Percentiles rank a stretch among this genome's conserved stretches.
Evolutionary conservation across 2,113 vertebrate species (phyloP).

Genomic region (Origma solitaria): DNA sequence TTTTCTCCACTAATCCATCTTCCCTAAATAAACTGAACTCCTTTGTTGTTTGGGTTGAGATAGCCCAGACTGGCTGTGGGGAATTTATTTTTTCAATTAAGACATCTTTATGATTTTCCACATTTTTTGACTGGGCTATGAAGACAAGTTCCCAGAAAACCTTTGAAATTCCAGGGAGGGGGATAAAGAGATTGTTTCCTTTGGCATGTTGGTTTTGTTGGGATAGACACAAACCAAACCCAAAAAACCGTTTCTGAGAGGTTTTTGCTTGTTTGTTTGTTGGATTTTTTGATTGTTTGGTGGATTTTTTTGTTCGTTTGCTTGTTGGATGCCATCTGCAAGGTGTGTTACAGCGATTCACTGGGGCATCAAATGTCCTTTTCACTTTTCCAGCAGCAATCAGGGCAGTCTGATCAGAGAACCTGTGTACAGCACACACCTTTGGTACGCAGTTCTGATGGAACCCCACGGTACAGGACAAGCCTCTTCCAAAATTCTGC

Average conservation of each 20-base stretch:
- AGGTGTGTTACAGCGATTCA: background rate
- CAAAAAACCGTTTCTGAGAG: background rate
- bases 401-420: background rate
- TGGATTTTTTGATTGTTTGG: too few species aligned
- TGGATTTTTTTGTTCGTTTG: background rate
- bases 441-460: background rate
- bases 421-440: background rate
- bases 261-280: background rate
- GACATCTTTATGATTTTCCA: constrained; percentile 20
- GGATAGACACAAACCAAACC: background rate
- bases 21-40: constrained; percentile 27
- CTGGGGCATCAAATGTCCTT: background rate
- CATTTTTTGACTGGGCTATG: background rate
- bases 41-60: constrained; percentile 47
- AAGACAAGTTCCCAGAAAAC: background rate
- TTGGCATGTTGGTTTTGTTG: background rate
- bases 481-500: background rate
- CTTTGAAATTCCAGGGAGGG: background rate
- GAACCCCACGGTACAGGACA: background rate
- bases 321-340: background rate
- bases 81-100: constrained; percentile 30
- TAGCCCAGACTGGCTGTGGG: constrained; percentile 7
- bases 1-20: background rate
- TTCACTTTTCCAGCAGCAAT: background rate
- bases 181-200: background rate